A percentile compares a stretch with the other conserved stretches of the same genome.
Evolutionary conservation across 1,140 invertebrate species (phyloP).

Genomic region (Drosophila miranda): DNA sequence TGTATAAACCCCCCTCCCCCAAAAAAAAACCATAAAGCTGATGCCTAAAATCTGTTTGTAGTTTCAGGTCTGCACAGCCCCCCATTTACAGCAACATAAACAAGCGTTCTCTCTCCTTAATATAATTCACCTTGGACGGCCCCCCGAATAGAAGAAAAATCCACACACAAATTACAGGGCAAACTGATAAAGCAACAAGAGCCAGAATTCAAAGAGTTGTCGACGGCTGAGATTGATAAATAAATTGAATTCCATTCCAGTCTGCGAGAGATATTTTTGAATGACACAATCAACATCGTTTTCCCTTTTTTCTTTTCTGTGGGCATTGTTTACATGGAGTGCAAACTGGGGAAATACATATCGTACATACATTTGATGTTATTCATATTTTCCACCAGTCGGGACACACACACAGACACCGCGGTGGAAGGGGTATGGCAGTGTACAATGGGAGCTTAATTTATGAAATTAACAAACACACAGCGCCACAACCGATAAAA

Average conservation of each 20-base stretch:
- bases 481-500: constrained; percentile 31
- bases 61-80: constrained; percentile 29
- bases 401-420: constrained; percentile 13
- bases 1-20: background rate
- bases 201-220: constrained; percentile 40
- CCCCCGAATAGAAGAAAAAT: constrained; percentile 18
- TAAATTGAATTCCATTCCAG: constrained; percentile 63
- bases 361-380: constrained; percentile 24
- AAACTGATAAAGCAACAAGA: constrained; percentile 30
- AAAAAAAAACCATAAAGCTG: constrained; percentile 8
- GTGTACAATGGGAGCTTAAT: constrained; percentile 56
- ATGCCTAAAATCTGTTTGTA: constrained; percentile 28
- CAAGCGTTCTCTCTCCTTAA: constrained; percentile 43
- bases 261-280: constrained; percentile 45
- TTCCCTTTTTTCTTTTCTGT: constrained; percentile 6
- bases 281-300: constrained; percentile 34
- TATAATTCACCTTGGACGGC: constrained; percentile 67
- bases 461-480: constrained; percentile 75
- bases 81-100: constrained; percentile 53
- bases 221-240: constrained; percentile 52
- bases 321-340: constrained; percentile 42
- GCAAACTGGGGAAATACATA: constrained; percentile 23
- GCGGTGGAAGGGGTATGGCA: constrained; percentile 8
- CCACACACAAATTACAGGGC: constrained; percentile 48
- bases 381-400: constrained; percentile 18